Evolutionary conservation across 2,888 invertebrate species (phyloP), one percentile per base, ranked within the genome.

Genomic region (Parascotia fuliginaria): DNA sequence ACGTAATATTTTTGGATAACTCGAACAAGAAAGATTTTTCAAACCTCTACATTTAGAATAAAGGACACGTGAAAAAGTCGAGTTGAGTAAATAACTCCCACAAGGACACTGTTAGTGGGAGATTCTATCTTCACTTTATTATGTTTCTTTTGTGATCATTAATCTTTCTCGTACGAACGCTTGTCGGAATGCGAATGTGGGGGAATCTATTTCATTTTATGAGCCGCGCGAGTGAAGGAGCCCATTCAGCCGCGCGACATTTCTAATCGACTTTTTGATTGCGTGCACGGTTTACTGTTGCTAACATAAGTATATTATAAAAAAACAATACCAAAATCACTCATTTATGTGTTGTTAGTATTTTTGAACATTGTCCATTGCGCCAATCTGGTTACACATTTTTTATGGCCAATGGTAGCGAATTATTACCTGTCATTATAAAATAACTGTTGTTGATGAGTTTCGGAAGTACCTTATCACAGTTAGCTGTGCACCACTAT

Each of bases 131-230:
- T 83, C 85, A 87, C 85, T 90, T 91, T 92, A 91, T 92, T 92
- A 91, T 91, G 91, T 92, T 92, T 90, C 90, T 91, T 92, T 91
- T 92, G 91, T 90, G 92, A 91, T 91, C 92, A 92, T 92, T 92
- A 92, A 92, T 92, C 92, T 92, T 91, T 91, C 89, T 89, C 89
- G 91, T 90, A 89, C 90, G 92, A 90, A 92, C 89, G 92, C 91
- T 91, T 91, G 92, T 92, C 92, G 91, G 92, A 91, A 91, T 92
- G 91, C 85, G 92, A 92, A 92, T 92, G 92, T 92, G 87, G 90
- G 91, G 89, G 90, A 89, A 91, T 92, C 91, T 92, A 92, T 92
- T 91, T 91, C 90, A 86, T 91, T 92, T 92, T 91, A 92, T 91
- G 92, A 92, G 89, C 79, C 87, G 87, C 86, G 88, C 82, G 87